A percentile compares a stretch with the other conserved stretches of the same genome.
phyloP scores from a whole-genome alignment of 1,140 invertebrate species.

The Luehdorfia chinensis region DNA sequence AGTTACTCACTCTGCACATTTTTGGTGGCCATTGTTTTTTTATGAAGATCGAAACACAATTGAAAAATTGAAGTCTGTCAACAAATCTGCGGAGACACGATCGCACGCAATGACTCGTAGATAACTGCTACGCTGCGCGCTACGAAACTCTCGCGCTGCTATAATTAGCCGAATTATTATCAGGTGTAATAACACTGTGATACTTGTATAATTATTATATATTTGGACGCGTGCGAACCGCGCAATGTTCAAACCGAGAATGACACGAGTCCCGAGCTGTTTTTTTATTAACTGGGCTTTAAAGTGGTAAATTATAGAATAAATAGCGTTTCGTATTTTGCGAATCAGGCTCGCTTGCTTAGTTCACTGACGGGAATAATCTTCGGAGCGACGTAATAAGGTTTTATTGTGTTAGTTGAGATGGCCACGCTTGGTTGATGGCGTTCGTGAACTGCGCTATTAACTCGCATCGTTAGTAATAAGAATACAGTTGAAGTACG shows the following conservation, averaged over 20 bases:
- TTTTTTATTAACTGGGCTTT: constrained; percentile 35
- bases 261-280: constrained; percentile 43
- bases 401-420: constrained; percentile 6
- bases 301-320: constrained; percentile 48
- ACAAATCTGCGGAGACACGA: constrained; percentile 28
- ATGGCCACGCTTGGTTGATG: constrained; percentile 14
- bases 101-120: constrained; percentile 44
- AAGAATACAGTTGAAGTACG: too few species aligned
- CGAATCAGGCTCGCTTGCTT: constrained; percentile 23
- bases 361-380: constrained; percentile 32
- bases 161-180: constrained; percentile 34
- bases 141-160: constrained; percentile 36
- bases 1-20: constrained; percentile 41
- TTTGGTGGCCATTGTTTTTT: constrained; percentile 46
- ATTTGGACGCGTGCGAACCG: constrained; percentile 42
- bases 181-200: constrained; percentile 37
- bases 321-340: constrained; percentile 32
- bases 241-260: constrained; percentile 42
- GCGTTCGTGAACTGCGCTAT: background rate
- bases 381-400: constrained; percentile 2
- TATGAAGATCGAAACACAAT: constrained; percentile 17
- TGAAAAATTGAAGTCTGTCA: constrained; percentile 16
- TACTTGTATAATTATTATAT: constrained; percentile 8
- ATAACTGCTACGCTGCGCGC: constrained; percentile 54
- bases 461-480: background rate